Percentiles rank a stretch among this genome's conserved stretches.
phyloP scores from a whole-genome alignment of 1,140 invertebrate genomes.

The Batillaria attramentaria region DNA sequence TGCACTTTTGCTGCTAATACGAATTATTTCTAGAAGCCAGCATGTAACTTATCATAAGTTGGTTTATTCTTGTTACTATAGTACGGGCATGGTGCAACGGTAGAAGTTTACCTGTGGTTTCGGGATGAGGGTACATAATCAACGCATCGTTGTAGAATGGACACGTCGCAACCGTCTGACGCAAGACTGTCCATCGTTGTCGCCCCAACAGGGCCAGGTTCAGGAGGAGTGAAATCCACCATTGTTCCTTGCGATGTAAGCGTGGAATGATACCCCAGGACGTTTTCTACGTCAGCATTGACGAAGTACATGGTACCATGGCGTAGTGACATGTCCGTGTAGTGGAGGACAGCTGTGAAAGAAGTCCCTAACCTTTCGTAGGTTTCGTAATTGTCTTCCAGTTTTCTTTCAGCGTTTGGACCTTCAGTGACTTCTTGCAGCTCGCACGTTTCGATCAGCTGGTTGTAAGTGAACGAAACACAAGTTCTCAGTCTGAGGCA shows the following conservation, averaged over 20 bases:
- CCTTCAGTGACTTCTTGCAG: conserved; percentile 39
- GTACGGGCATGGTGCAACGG: too few relatives aligned
- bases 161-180: conserved; percentile 39
- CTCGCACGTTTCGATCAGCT: conserved; percentile 42
- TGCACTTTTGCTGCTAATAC: too few relatives aligned
- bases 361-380: conserved; percentile 47
- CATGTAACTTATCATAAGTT: too few relatives aligned
- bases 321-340: conserved; percentile 34
- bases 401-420: conserved; percentile 29
- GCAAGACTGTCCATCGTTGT: conserved; percentile 6
- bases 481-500: conserved; percentile 41
- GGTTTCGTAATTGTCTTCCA: conserved; percentile 42
- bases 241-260: conserved; percentile 40
- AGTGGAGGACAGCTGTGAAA: conserved; percentile 22
- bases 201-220: conserved; percentile 33
- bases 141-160: conserved; percentile 44
- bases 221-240: conserved; percentile 46
- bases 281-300: conserved; percentile 41
- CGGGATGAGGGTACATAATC: conserved; percentile 28
- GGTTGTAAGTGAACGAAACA: conserved; percentile 46
- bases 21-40: too few relatives aligned
- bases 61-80: too few relatives aligned
- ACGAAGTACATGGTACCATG: conserved; percentile 44
- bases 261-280: conserved; percentile 38
- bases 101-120: conserved; percentile 44